Evolutionary conservation across 1,140 invertebrate species (phyloP), one percentile per base, ranked within the genome.

Genomic region (Leptinotarsa lineolata): DNA sequence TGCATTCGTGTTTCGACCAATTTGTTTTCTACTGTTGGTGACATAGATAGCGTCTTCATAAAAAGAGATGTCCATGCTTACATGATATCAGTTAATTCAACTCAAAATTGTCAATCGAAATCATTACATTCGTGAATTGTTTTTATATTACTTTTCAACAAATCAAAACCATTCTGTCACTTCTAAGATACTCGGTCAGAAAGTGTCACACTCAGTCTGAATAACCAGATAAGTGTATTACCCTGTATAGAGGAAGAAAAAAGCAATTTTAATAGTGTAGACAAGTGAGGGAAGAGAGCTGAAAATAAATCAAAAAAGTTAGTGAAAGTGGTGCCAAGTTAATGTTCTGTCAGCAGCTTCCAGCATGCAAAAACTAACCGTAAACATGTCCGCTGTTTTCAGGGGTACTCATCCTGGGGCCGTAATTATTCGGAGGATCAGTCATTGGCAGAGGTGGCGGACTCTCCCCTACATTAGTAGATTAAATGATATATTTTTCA

Each of bases 401-500:
- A 30, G 75, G 70, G 15, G 71, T 75, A 76, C 77, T 75, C 48
- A 74, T 65, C 66, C 76, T 78, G 15, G 75, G 63, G 48, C 69
- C 68, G 72, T 79, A 75, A 76, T 72, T 77, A 72, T 77, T 75
- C 54, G 82, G 81, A 61, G 81, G 81, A 61, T 83, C 80, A 21
- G 75, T 81, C 74, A 80, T 77, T 69, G 82, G 82, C 74, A 83
- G 77, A 46, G 82, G 82, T 63, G 82, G 82, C 78, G 81, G 81
- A 80, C 79, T 82, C 74, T 82, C 82, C 74, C 79, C 80, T 80
- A 78, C 72, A 79, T 79, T 79, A 78, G 70, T 78, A 21, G 20
- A 63, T 63, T 63, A 20, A 63, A 63, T 63, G 20, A 63, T 63
- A 5, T 30, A 30, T 21, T 63, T 15, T 30, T 8, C 13, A 21